A percentile compares a stretch with the other conserved stretches of the same genome.
Evolutionary conservation across 2,888 invertebrate genomes (phyloP).

Genomic region (Leptinotarsa tumamoca): DNA sequence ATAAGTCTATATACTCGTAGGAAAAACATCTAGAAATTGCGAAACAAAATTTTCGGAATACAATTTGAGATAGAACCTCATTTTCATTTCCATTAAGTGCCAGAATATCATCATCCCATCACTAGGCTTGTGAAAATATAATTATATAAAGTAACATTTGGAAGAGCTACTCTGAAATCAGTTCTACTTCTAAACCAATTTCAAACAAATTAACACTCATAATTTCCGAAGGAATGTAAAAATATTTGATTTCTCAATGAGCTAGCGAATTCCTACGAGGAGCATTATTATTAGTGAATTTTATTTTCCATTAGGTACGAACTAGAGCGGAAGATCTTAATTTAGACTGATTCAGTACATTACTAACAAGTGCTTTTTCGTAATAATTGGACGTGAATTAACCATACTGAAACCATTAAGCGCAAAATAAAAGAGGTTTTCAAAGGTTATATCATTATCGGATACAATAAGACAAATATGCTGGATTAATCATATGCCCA

Average conservation of each 20-base stretch:
- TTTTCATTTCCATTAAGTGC: too few species aligned
- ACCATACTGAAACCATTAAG: not conserved
- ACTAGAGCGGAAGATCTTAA: slow-evolving; percentile 11
- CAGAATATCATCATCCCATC: too few species aligned
- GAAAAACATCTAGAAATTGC: too few species aligned
- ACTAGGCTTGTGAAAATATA: too few species aligned
- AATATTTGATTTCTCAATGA: slow-evolving; percentile 8
- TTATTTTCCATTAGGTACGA: slow-evolving; percentile 12
- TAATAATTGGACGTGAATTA: slow-evolving; percentile 8
- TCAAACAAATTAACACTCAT: not conserved
- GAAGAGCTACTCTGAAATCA: not conserved
- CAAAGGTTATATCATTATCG: not conserved
- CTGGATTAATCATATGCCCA: not conserved
- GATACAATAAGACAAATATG: not conserved
- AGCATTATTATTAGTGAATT: not conserved
- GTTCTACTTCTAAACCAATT: not conserved
- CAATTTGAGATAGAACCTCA: too few species aligned
- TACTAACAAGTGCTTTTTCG: slow-evolving; percentile 8
- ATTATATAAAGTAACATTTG: too few species aligned
- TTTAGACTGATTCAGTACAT: slow-evolving; percentile 11
- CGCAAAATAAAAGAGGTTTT: not conserved
- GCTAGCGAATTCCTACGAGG: not conserved
- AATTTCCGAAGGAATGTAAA: not conserved
- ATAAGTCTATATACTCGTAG: too few species aligned
- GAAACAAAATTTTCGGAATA: too few species aligned